Base-by-base conservation (phyloP, 2,113 vertebrate genomes). In the Rallus limicola region DNA sequence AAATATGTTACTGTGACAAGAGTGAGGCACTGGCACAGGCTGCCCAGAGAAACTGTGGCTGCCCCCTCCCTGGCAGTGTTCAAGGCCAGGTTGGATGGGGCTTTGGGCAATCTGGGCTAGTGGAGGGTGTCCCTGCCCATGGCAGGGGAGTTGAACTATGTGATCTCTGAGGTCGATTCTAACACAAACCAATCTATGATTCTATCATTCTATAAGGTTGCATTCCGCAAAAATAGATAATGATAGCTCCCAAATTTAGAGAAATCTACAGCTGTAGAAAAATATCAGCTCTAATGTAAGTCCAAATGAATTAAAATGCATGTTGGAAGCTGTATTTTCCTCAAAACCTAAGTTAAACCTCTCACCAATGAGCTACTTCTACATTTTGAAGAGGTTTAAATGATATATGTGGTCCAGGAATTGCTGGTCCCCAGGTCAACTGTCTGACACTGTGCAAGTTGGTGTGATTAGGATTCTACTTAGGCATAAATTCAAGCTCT, bases 341-440 rank as follows among this genome's bases (percentile, higher is more conserved):
- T 38, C n/a, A 78, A 82, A 82, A 64, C 15, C 44, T 69, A 68
- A 38, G 29, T 52, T 67, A 68, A 87, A 75, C 56, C 38, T 60
- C 48, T 79, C 42, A 76, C 48, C 62, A 76, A 38, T 29, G 42
- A 85, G 65, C 17, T 87, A 60, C 82, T 93, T 94, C 34, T 88
- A 18, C 68, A 15, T 64, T 94, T 91, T 93, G 65, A 92, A 76
- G 65, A 91, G 38, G 11, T 90, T 93, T 93, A 89, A 91, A 90
- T 82, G 5, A 38, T 79, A 91, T 42, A 38, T 79, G 31, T 82
- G 65, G 53, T 93, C 34, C 76, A 69, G 75, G 77, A 82, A 87
- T 38, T 79, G 33, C 28, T 85, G 38, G 10, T 72, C 23, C 19
- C 18, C 46, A 55, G 34, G 28, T 74, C 68, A 77, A 6, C 72